phyloP scores from a whole-genome alignment of 2,797 vertebrate genomes.

The Dendrocincla fuliginosa region DNA sequence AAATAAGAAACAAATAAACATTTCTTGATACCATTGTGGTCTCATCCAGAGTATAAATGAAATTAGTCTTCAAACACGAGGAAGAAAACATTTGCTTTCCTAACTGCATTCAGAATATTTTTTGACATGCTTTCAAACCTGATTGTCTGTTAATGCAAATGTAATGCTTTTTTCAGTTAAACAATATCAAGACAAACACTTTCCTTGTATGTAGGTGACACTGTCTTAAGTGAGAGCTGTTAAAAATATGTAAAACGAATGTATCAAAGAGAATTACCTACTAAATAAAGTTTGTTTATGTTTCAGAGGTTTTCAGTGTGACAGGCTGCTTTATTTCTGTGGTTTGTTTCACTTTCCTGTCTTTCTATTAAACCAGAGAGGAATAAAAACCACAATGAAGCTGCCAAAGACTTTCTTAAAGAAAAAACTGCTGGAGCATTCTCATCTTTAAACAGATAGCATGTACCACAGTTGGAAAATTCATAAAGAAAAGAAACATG shows the following conservation, averaged over 20 bases:
- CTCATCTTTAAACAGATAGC: neutral
- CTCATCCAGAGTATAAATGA: neutral
- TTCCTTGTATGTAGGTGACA: neutral
- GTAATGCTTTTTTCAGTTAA: neutral
- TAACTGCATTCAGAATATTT: neutral
- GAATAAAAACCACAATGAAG: neutral
- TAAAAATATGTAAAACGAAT: neutral
- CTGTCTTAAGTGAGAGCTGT: neutral
- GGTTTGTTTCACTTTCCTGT: slow-evolving; percentile 6
- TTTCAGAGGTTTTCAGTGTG: neutral
- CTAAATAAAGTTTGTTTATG: neutral
- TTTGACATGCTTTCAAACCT: neutral
- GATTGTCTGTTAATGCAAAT: neutral
- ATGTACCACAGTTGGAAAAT: neutral
- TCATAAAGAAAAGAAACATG: neutral
- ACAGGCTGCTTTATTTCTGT: neutral
- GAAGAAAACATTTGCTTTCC: neutral
- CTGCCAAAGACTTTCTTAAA: neutral
- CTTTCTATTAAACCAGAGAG: neutral
- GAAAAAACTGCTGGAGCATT: neutral
- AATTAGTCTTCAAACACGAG: neutral
- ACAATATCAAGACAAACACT: neutral
- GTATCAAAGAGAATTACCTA: neutral
- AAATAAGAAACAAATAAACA: neutral
- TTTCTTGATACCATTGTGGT: neutral